Conservation (phyloP, 2,797 vertebrate species). For the Babyrousa celebensis region DNA sequence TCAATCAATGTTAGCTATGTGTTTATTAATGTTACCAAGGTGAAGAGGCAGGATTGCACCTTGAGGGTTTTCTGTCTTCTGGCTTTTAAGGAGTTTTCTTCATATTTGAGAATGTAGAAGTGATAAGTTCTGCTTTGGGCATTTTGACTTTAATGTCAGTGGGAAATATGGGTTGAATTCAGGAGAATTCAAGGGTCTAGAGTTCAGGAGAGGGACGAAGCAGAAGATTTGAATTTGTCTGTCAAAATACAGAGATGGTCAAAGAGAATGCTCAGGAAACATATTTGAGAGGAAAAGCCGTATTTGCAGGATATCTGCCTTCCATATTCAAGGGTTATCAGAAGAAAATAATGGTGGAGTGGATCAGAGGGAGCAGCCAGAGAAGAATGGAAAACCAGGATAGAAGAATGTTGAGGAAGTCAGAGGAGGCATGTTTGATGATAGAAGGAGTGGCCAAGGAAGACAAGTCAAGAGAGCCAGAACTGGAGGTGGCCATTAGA, state of each 20-base stretch:
- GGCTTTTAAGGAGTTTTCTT: not conserved
- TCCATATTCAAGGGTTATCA: not conserved
- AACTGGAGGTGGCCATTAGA: not conserved
- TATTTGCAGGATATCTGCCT: not conserved
- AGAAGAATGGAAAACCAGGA: not conserved
- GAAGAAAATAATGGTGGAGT: not conserved
- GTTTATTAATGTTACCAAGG: not conserved
- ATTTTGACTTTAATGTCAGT: conserved; percentile 5
- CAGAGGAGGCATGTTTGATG: not conserved
- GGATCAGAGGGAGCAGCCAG: not conserved
- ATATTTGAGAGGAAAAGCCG: not conserved
- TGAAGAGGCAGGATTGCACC: not conserved
- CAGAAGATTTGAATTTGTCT: conserved; percentile 10
- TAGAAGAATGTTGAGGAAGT: not conserved
- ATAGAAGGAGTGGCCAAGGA: not conserved
- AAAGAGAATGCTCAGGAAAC: not conserved
- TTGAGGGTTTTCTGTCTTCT: not conserved
- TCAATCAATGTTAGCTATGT: not conserved
- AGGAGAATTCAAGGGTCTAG: not conserved
- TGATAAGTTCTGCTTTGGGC: not conserved
- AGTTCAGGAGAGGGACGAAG: not conserved
- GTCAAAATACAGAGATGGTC: not conserved
- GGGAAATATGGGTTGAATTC: not conserved
- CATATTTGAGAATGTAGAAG: conserved; percentile 25
- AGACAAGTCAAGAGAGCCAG: not conserved